Evolutionary conservation across 2,113 vertebrate genomes (phyloP), one percentile per base, ranked within the genome.

Genomic region (Nestor notabilis): DNA sequence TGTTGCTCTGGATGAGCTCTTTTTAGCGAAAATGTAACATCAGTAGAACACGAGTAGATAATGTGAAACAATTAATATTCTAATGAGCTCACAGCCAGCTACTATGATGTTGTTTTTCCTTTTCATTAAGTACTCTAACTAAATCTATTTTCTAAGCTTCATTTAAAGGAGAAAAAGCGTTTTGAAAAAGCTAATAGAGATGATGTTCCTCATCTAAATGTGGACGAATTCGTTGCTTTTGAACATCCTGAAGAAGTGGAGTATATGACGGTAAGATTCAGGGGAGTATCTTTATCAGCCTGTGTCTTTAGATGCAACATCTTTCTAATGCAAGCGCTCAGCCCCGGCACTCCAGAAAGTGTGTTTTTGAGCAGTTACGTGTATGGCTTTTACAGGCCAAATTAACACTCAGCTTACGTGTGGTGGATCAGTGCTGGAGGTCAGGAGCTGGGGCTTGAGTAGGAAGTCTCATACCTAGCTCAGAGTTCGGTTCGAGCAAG

Each of bases 191-290:
- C 99, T 7, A 98, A 99, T 53, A 94, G 97, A 64, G 99, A 99
- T 86, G 97, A 94, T 31, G 91, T 83, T 58, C 96, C 97, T 37
- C 98, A 98, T 37, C 97, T 99, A 35, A 98, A 97, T 63, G 96
- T 99, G 82, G 98, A 98, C 17, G 99, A 99, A 93, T 99, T 99
- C 94, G 98, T 99, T 43, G 99, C 99, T 17, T 99, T 99, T 92
- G 99, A 99, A 14, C 99, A 99, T 76, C 99, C 99, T 0, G 99
- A 99, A 87, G 99, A 99, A 97, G 99, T 99, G 71, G 99, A 99
- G 87, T 98, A 99, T 93, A 99, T 99, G 99, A 98, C 97, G 98
- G 99, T 99, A 98, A 99, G 99, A 85, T 33, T 11, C 41, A 17
- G 56, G 61, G 53, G 37, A 33, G 46, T 71, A 3, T 28, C 75